Conservation (phyloP, 2,113 vertebrate genomes). For the Opisthocomus hoazin region DNA sequence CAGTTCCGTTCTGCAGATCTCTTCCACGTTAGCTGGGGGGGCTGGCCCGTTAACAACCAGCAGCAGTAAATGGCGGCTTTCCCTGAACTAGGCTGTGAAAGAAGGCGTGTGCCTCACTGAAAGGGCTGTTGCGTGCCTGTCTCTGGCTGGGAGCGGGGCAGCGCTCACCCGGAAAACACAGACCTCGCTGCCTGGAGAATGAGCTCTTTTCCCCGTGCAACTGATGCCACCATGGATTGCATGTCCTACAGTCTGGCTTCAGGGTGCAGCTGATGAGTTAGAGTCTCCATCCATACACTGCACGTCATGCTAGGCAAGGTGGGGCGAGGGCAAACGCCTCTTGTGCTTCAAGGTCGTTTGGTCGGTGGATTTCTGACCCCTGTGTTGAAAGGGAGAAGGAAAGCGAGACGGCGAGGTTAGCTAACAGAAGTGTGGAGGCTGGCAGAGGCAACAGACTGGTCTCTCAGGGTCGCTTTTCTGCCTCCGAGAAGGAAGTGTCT, state of each 20-base stretch:
- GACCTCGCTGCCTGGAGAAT: not conserved
- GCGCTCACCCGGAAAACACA: not conserved
- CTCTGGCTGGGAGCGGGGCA: not conserved
- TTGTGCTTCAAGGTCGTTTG: not conserved
- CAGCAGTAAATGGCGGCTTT: not conserved
- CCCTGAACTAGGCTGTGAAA: not conserved
- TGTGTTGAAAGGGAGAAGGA: not conserved
- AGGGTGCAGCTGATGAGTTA: not conserved
- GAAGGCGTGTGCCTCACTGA: fast-evolving
- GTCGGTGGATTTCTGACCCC: not conserved
- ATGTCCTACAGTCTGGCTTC: not conserved
- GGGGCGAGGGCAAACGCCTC: fast-evolving
- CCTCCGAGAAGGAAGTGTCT: not conserved
- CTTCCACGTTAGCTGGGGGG: not conserved
- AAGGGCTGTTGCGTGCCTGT: not conserved
- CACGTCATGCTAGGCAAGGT: not conserved
- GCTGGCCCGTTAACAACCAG: not conserved
- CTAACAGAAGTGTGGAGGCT: not conserved
- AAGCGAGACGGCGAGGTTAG: not conserved
- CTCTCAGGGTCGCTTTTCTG: not conserved
- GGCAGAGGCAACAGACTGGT: fast-evolving
- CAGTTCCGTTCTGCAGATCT: not conserved
- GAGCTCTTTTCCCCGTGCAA: not conserved
- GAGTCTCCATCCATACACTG: not conserved
- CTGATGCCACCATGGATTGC: not conserved